A percentile compares a stretch with the other conserved stretches of the same genome.
Conservation (phyloP, 1,140 invertebrate species). For the Stegodyphus mimosarum region DNA sequence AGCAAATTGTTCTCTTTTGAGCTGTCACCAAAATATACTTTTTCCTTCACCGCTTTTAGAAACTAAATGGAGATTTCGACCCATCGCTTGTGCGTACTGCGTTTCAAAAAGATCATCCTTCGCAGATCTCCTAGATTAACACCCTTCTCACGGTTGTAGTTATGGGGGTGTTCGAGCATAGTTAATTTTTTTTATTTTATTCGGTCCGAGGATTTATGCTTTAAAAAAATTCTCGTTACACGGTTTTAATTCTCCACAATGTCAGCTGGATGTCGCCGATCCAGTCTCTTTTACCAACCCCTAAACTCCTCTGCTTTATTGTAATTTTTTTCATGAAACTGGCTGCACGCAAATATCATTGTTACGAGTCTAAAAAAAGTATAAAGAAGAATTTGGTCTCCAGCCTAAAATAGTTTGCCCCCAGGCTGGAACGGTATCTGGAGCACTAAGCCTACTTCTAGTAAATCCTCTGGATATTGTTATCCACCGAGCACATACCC, state of each 20-base stretch:
- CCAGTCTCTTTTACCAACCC: neutral
- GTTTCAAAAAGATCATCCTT: constrained; percentile 15
- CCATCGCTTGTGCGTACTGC: constrained; percentile 30
- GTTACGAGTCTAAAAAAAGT: too few relatives aligned
- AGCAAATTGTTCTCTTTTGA: constrained; percentile 29
- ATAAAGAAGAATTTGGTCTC: too few relatives aligned
- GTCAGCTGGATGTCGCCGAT: constrained; percentile 35
- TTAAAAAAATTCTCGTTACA: neutral
- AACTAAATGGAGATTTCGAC: constrained; percentile 13
- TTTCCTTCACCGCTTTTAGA: neutral
- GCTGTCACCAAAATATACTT: constrained; percentile 26
- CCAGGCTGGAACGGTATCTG: too few relatives aligned
- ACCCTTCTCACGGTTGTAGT: constrained; percentile 44
- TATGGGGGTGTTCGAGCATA: constrained; percentile 19
- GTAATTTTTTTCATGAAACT: neutral
- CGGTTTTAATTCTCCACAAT: constrained; percentile 39
- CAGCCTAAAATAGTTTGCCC: too few relatives aligned
- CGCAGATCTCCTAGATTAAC: constrained; percentile 27
- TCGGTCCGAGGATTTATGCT: constrained; percentile 5
- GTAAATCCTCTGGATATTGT: too few relatives aligned
- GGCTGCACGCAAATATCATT: too few relatives aligned
- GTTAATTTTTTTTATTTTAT: constrained; percentile 3
- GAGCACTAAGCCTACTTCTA: too few relatives aligned
- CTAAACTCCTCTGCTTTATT: constrained; percentile 27
- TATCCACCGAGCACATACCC: neutral